Conservation (phyloP, 2,797 vertebrate species). For the Oreochromis mossambicus region DNA sequence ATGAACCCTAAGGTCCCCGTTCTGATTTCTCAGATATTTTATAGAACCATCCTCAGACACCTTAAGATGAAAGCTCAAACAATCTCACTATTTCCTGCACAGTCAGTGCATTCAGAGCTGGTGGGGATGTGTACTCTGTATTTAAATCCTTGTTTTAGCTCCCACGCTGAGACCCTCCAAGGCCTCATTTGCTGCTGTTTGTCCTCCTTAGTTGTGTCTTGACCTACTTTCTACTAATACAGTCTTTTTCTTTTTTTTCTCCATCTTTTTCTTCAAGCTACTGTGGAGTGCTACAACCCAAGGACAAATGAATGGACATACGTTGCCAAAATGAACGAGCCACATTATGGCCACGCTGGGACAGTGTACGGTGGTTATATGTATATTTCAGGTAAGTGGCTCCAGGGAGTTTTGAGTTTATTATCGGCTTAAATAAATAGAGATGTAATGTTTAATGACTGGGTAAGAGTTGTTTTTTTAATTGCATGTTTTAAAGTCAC, state of each 20-base stretch:
- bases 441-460: background rate
- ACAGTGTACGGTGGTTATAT: conserved; percentile 98
- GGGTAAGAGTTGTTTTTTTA: background rate
- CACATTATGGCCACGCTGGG: conserved; percentile 96
- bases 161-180: conserved; percentile 67
- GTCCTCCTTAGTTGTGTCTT: conserved; percentile 70
- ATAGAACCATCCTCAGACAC: background rate
- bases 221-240: conserved; percentile 70
- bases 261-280: conserved; percentile 78
- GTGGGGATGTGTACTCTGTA: conserved; percentile 39
- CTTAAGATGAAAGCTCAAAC: conserved; percentile 24
- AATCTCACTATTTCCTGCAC: conserved; percentile 47
- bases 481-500: background rate
- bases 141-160: conserved; percentile 68
- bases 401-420: background rate
- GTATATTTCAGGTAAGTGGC: conserved; percentile 95
- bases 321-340: conserved; percentile 98
- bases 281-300: conserved; percentile 98
- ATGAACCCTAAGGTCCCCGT: background rate
- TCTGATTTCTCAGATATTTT: conserved; percentile 6
- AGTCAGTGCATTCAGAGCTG: conserved; percentile 13
- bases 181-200: conserved; percentile 72
- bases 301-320: conserved; percentile 98
- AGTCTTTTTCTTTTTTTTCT: background rate
- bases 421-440: background rate